Percentiles rank a stretch among this genome's conserved stretches.
Evolutionary conservation across 2,888 invertebrate species (phyloP).

Genomic region (Sepioteuthis lessoniana): DNA sequence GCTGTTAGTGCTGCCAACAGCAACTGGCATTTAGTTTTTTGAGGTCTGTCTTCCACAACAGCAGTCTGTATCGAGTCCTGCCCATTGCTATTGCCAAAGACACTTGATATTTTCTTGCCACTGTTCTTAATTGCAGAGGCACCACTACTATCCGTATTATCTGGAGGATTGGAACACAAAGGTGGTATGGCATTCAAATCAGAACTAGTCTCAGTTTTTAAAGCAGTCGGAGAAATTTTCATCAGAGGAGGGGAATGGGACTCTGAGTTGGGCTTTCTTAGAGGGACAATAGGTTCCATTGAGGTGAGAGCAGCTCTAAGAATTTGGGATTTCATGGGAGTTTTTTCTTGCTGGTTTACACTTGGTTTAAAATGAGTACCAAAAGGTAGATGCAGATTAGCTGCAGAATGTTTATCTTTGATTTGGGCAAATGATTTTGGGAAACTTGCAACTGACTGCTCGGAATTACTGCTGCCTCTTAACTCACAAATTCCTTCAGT

Average conservation of each 20-base stretch:
- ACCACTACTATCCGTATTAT: neutral
- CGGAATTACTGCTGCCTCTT: neutral
- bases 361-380: neutral
- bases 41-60: neutral
- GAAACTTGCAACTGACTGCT: neutral
- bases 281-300: neutral
- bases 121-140: neutral
- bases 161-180: neutral
- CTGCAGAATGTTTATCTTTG: neutral
- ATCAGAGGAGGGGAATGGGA: neutral
- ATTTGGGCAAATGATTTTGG: neutral
- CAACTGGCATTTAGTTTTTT: neutral
- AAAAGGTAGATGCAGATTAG: neutral
- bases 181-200: neutral
- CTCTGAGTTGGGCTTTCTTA: neutral
- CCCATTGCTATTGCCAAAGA: neutral
- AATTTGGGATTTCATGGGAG: constrained; percentile 14
- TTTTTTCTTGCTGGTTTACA: neutral
- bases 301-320: constrained; percentile 37
- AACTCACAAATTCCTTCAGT: constrained; percentile 6
- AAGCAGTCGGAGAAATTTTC: neutral
- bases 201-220: neutral
- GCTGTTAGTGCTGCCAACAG: constrained; percentile 34
- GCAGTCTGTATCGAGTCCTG: neutral
- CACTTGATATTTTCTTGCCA: neutral